A percentile compares a stretch with the other conserved stretches of the same genome.
Conservation (phyloP, 2,113 vertebrate species). For the Mustelus asterias region DNA sequence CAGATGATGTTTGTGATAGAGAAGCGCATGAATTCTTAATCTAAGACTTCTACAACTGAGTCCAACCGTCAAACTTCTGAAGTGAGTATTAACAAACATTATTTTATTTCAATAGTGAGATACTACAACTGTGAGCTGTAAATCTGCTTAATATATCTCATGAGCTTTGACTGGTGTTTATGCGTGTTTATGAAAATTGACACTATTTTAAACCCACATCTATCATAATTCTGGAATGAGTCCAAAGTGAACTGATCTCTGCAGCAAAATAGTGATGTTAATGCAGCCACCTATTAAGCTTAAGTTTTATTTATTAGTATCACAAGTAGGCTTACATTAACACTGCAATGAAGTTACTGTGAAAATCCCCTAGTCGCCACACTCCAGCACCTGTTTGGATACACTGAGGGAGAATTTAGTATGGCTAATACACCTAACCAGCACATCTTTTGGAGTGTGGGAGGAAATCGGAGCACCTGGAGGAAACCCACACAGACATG, state of each 20-base stretch:
- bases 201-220: not conserved
- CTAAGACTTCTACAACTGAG: not conserved
- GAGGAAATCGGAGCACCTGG: too few relatives aligned
- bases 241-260: not conserved
- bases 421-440: too few relatives aligned
- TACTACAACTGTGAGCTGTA: not conserved
- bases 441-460: too few relatives aligned
- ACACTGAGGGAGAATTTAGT: too few relatives aligned
- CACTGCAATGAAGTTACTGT: too few relatives aligned
- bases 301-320: too few relatives aligned
- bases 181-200: not conserved
- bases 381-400: too few relatives aligned
- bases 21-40: not conserved
- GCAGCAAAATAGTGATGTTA: not conserved
- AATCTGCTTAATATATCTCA: not conserved
- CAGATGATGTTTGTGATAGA: not conserved
- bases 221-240: conserved; percentile 2
- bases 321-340: too few relatives aligned
- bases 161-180: not conserved
- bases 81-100: not conserved
- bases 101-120: not conserved
- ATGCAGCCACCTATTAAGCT: too few relatives aligned
- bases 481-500: too few relatives aligned
- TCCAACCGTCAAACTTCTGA: not conserved
- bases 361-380: too few relatives aligned